These are phyloP conservation scores for Neopelma chrysocephalum DNA, from an alignment of 2,797 vertebrate species.

Conservation along the genomic window DNA sequence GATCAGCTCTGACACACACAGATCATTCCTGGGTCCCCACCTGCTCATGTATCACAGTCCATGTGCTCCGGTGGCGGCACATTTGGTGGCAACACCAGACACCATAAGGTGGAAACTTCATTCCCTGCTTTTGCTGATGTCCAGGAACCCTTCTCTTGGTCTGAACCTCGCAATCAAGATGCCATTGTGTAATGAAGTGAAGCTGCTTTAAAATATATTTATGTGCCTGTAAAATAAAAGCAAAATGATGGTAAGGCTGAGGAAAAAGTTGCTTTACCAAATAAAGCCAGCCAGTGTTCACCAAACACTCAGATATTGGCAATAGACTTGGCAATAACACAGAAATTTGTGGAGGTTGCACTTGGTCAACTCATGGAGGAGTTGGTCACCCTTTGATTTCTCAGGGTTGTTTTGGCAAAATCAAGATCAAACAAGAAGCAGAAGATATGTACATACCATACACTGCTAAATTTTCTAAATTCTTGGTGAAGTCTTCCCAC, in stretches of 20 bases:
- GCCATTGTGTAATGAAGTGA: accelerated
- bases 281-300: neutral
- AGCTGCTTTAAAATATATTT: neutral
- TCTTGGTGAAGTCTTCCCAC: neutral
- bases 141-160: neutral
- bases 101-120: neutral
- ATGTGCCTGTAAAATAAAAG: neutral
- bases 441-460: neutral
- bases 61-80: neutral
- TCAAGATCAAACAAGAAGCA: neutral
- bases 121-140: neutral
- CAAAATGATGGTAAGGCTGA: neutral
- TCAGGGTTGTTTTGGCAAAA: neutral
- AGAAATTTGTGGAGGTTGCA: neutral
- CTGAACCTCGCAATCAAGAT: neutral
- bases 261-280: neutral
- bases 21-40: neutral
- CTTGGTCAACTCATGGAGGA: accelerated
- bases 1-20: accelerated
- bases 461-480: neutral
- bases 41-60: neutral
- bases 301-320: too few relatives aligned
- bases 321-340: accelerated
- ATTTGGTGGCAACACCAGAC: neutral
- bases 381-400: neutral